These are phyloP conservation scores for Garrulus glandarius DNA, from an alignment of 2,797 vertebrate genomes.

Conservation along the genomic window DNA sequence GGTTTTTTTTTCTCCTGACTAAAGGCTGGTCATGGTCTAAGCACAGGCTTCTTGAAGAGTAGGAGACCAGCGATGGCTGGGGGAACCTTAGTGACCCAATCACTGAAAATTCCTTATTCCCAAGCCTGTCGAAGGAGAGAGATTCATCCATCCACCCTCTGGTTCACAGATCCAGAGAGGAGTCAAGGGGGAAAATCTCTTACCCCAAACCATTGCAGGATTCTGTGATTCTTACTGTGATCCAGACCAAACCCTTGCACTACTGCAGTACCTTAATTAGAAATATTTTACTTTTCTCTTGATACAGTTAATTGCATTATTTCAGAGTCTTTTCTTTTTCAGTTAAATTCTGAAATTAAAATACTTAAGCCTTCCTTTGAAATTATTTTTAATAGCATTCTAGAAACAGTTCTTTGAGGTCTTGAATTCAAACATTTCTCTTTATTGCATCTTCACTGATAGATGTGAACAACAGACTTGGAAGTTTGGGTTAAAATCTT, in stretches of 20 bases:
- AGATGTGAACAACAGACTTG: background rate
- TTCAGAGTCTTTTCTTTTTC: background rate
- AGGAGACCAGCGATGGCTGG: accelerated
- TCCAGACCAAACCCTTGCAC: background rate
- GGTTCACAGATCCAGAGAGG: background rate
- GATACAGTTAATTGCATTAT: background rate
- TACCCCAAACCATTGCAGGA: background rate
- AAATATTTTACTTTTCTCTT: background rate
- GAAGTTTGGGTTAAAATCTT: background rate
- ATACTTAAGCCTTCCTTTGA: background rate
- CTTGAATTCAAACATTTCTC: background rate
- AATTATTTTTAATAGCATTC: background rate
- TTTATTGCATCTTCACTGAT: background rate
- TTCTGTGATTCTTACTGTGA: background rate
- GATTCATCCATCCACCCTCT: background rate
- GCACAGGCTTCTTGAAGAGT: background rate
- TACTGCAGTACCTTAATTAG: background rate
- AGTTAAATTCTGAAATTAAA: background rate
- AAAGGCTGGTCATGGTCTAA: background rate
- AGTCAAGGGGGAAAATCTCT: background rate
- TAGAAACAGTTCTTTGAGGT: background rate
- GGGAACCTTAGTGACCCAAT: background rate
- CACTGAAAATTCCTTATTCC: background rate
- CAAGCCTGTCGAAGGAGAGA: background rate
- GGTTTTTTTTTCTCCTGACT: background rate